Percentiles rank a stretch among this genome's conserved stretches.
phyloP scores from a whole-genome alignment of 2,113 vertebrate species.

The Thunnus thynnus region DNA sequence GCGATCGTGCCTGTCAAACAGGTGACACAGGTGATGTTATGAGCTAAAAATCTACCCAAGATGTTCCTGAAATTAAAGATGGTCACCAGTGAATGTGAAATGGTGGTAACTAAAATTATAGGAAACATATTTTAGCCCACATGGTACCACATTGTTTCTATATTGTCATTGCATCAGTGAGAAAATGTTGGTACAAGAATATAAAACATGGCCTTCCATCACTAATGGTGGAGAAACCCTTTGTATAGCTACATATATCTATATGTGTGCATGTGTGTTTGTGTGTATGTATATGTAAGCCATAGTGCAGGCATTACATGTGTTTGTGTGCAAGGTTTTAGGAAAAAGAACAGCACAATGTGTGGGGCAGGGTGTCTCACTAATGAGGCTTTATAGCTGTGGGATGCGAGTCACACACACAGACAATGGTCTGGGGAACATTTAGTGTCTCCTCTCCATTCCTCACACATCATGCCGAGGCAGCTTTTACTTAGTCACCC shows the following conservation, averaged over 20 bases:
- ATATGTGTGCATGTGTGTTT: constrained; percentile 8
- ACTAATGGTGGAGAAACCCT: constrained; percentile 37
- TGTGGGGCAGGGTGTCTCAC: constrained; percentile 81
- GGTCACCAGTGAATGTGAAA: constrained; percentile 24
- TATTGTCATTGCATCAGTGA: not conserved
- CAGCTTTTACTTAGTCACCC: constrained; percentile 66
- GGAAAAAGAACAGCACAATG: constrained; percentile 68
- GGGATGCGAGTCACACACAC: constrained; percentile 79
- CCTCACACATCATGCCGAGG: constrained; percentile 73
- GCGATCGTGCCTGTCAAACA: constrained; percentile 78
- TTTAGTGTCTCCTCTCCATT: constrained; percentile 76
- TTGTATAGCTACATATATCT: not conserved
- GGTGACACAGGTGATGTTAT: constrained; percentile 61
- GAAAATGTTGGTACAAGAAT: constrained; percentile 10
- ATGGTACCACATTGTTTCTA: not conserved
- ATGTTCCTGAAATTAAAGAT: constrained; percentile 44
- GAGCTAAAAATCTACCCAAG: constrained; percentile 32
- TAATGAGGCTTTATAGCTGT: constrained; percentile 85
- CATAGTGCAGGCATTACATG: constrained; percentile 19
- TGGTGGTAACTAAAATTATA: not conserved
- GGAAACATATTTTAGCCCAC: constrained; percentile 3
- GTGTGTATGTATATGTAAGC: not conserved
- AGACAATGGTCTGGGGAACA: constrained; percentile 78
- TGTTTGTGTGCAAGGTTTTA: constrained; percentile 49
- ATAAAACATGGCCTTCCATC: constrained; percentile 23